phyloP scores from a whole-genome alignment of 2,113 vertebrate species.

The Myotis lucifugus region DNA sequence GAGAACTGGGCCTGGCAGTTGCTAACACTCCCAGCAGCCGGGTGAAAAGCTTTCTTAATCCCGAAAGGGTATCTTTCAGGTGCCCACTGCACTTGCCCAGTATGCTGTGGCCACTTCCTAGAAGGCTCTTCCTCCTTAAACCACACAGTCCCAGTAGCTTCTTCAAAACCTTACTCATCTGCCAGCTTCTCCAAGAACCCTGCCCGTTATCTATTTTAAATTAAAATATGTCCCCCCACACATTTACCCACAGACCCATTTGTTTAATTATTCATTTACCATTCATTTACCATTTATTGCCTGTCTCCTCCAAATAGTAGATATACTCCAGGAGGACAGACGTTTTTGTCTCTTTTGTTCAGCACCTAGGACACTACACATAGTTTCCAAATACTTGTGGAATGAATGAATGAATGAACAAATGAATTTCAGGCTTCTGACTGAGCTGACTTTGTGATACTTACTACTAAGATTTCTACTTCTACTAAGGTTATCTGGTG shows the following conservation, averaged over 20 bases:
- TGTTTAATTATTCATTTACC: neutral
- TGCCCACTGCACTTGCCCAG: accelerated
- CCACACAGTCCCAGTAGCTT: neutral
- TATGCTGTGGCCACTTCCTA: neutral
- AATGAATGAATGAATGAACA: neutral
- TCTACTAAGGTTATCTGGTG: neutral
- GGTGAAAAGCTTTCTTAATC: neutral
- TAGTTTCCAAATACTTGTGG: neutral
- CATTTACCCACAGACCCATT: neutral
- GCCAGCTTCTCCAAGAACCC: neutral
- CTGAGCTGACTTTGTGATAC: neutral
- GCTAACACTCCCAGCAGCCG: neutral
- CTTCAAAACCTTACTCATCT: neutral
- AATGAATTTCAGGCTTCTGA: neutral
- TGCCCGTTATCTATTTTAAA: neutral
- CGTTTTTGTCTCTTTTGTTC: neutral
- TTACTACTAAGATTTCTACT: neutral
- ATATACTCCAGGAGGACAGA: neutral
- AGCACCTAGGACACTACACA: neutral
- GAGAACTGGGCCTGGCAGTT: neutral
- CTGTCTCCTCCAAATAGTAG: neutral
- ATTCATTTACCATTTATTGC: neutral
- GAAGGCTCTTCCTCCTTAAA: neutral
- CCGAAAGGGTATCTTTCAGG: neutral
- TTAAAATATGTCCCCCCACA: neutral